phyloP scores from a whole-genome alignment of 1,140 invertebrate genomes.

The Drosophila paulistorum region DNA sequence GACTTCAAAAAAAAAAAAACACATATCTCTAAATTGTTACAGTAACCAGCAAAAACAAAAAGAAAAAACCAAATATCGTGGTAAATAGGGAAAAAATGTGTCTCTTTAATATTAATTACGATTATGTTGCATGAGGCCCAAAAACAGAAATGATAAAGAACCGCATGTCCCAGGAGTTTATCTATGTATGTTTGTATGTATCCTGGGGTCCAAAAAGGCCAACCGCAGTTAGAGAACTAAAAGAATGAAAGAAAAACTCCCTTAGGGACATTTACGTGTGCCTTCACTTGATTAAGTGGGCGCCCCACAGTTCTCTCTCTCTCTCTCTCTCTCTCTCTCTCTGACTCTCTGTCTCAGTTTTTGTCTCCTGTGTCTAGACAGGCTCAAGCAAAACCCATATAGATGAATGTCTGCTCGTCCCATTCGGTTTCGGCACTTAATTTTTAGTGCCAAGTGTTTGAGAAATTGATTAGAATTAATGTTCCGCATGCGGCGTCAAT shows the following conservation, averaged over 20 bases:
- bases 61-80: not conserved
- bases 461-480: constrained; percentile 80
- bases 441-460: constrained; percentile 62
- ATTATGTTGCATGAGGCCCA: constrained; percentile 50
- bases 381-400: constrained; percentile 1
- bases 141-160: not conserved
- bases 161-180: constrained; percentile 17
- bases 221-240: not conserved
- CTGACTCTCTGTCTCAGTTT: not conserved
- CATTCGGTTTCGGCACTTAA: constrained; percentile 51
- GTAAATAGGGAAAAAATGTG: not conserved
- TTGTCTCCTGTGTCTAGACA: constrained; percentile 33
- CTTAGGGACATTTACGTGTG: constrained; percentile 38
- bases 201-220: constrained; percentile 9
- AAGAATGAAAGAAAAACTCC: constrained; percentile 16
- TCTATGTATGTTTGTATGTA: not conserved
- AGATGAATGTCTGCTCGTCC: not conserved
- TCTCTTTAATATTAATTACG: constrained; percentile 64
- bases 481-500: constrained; percentile 63
- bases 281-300: constrained; percentile 70
- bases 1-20: constrained; percentile 28
- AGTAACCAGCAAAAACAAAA: not conserved
- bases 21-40: not conserved
- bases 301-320: constrained; percentile 51
- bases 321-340: not conserved